A percentile compares a stretch with the other conserved stretches of the same genome.
Conservation (phyloP, 37 sponge, comb jelly and placozoan genomes). For the Petrosia ficiformis region DNA sequence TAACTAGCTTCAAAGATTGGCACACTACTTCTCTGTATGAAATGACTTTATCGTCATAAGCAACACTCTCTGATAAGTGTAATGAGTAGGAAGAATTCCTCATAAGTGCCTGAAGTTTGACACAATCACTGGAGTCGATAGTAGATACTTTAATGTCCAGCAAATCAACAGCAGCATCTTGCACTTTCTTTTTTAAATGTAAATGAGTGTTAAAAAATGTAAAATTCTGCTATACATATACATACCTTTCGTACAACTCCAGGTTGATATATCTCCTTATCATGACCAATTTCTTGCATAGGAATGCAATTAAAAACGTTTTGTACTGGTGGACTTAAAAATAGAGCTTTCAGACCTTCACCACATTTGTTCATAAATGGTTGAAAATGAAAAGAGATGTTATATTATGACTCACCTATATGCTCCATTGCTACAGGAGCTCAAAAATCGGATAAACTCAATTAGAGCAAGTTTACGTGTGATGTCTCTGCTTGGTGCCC, state of each 20-base stretch:
- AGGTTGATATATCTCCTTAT: not conserved
- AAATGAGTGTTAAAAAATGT: not conserved
- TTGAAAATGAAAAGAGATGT: not conserved
- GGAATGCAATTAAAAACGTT: not conserved
- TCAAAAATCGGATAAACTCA: constrained; percentile 3
- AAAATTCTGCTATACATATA: not conserved
- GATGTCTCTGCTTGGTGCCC: constrained; percentile 52
- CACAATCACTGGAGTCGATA: too few species aligned
- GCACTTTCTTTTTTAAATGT: not conserved
- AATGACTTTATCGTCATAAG: not conserved
- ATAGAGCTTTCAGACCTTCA: not conserved
- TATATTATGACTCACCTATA: not conserved
- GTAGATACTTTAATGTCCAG: too few species aligned
- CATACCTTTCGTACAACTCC: not conserved
- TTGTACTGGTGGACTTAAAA: not conserved
- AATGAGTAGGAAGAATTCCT: not conserved
- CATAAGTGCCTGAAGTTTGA: too few species aligned
- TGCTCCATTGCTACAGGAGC: constrained; percentile 6
- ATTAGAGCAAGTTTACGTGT: constrained; percentile 12
- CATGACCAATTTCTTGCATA: not conserved
- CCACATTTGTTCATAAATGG: not conserved
- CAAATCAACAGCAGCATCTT: not conserved
- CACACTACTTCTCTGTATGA: not conserved
- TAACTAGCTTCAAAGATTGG: not conserved
- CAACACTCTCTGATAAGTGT: not conserved